Conservation (phyloP, 2,113 vertebrate species). For the Balaeniceps rex region DNA sequence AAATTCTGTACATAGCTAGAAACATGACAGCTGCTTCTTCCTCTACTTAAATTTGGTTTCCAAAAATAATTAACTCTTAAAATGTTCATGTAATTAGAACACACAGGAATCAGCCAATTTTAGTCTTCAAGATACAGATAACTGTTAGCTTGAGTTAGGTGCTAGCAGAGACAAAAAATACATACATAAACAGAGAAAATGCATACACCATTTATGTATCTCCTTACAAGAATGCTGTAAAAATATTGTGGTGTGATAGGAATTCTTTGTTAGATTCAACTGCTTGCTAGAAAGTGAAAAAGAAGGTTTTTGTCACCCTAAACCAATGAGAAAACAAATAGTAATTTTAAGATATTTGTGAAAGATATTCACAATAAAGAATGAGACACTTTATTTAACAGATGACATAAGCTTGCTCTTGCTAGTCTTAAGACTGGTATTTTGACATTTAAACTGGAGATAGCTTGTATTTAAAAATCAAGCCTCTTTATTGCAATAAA, state of each 20-base stretch:
- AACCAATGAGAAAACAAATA: neutral
- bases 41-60: neutral
- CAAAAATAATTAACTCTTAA: neutral
- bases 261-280: neutral
- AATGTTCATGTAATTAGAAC: neutral
- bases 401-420: neutral
- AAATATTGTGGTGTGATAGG: neutral
- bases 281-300: neutral
- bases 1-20: neutral
- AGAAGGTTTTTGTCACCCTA: neutral
- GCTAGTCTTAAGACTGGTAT: neutral
- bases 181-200: neutral
- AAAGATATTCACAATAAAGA: neutral
- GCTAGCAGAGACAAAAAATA: neutral
- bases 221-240: neutral
- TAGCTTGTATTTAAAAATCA: neutral
- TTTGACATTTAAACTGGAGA: constrained; percentile 28
- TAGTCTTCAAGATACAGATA: neutral
- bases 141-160: neutral
- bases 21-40: neutral
- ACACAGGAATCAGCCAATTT: neutral
- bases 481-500: neutral
- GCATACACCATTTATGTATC: neutral
- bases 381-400: neutral
- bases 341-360: neutral